These are phyloP conservation scores for Tholera decimalis DNA, from an alignment of 2,888 invertebrate genomes.

Conservation along the genomic window DNA sequence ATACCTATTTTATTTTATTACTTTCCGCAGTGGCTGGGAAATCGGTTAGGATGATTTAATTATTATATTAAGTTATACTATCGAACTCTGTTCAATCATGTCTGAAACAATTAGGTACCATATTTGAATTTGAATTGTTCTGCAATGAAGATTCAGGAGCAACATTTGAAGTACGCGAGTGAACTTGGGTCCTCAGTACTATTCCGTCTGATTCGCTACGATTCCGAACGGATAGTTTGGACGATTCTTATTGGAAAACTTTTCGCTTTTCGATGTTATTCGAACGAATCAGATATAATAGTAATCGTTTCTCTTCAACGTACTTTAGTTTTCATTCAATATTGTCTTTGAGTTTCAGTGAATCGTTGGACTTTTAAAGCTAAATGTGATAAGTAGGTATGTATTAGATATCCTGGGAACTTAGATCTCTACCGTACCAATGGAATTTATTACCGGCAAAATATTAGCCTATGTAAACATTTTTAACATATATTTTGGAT, in stretches of 20 bases:
- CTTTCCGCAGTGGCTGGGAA: no score
- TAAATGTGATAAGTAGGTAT: neutral
- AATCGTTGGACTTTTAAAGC: neutral
- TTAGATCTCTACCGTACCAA: no score
- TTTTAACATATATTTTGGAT: no score
- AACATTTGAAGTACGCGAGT: slow-evolving; percentile 61
- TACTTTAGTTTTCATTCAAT: slow-evolving; percentile 58
- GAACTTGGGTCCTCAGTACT: slow-evolving; percentile 60
- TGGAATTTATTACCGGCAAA: no score
- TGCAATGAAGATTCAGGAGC: slow-evolving; percentile 57
- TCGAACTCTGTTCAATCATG: no score
- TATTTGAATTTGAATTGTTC: no score
- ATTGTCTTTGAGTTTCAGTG: slow-evolving; percentile 28
- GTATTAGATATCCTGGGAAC: no score
- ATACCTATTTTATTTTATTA: no score
- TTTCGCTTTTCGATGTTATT: slow-evolving; percentile 58
- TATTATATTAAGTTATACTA: no score
- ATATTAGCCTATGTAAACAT: no score
- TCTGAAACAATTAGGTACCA: no score
- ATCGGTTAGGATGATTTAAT: no score
- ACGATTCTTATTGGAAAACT: slow-evolving; percentile 72
- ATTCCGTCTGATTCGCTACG: slow-evolving; percentile 54
- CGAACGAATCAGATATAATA: slow-evolving; percentile 66
- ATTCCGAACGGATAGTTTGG: slow-evolving; percentile 62
- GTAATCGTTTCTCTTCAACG: slow-evolving; percentile 59